Percentiles rank a stretch among this genome's conserved stretches.
Conservation (phyloP, 2,888 invertebrate species). For the Pterostichus madidus region DNA sequence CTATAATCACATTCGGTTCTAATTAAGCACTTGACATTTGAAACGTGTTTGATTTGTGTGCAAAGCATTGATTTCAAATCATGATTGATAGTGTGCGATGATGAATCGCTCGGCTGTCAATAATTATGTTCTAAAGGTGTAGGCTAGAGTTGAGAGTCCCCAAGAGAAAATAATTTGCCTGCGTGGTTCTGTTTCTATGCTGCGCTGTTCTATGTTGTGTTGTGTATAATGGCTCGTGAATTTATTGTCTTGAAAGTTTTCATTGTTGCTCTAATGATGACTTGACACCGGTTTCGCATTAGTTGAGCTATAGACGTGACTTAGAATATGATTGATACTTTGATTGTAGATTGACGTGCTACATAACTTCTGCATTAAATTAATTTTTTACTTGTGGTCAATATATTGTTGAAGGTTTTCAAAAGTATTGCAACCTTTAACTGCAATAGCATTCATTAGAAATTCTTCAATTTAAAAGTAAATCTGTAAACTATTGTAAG, state of each 20-base stretch:
- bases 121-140: constrained; percentile 63
- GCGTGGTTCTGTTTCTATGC: neutral
- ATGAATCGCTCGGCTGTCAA: constrained; percentile 58
- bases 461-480: no score
- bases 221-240: neutral
- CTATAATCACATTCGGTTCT: constrained; percentile 61
- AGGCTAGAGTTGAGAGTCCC: neutral
- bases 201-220: neutral
- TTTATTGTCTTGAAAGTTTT: constrained; percentile 39
- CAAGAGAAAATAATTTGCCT: neutral
- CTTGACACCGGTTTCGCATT: constrained; percentile 50
- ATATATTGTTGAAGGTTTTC: neutral
- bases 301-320: neutral
- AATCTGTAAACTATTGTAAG: no score
- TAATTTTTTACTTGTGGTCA: neutral
- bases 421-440: no score
- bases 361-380: neutral
- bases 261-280: constrained; percentile 31
- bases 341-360: neutral
- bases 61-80: constrained; percentile 64
- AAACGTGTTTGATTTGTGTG: constrained; percentile 65
- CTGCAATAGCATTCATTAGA: no score
- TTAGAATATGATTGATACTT: constrained; percentile 8
- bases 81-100: constrained; percentile 62
- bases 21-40: constrained; percentile 65